Conservation (phyloP, 2,888 invertebrate species). For the Agriopis aurantiaria region DNA sequence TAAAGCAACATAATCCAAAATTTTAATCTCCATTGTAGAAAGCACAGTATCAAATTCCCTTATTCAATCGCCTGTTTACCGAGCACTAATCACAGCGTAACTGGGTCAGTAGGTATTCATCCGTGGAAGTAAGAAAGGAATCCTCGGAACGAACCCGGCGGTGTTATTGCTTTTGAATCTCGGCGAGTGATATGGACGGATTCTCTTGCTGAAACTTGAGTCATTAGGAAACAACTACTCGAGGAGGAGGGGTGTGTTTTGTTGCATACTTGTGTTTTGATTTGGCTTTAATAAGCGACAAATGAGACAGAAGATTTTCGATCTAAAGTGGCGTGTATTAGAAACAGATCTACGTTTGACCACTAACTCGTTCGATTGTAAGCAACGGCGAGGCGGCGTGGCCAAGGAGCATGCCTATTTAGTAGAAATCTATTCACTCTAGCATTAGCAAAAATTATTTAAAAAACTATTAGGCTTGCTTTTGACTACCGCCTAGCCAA, state of each 20-base stretch:
- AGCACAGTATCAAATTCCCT: constrained; percentile 2
- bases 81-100: constrained; percentile 30
- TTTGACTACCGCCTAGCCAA: too few species aligned
- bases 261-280: constrained; percentile 9
- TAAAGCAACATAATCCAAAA: too few species aligned
- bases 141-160: constrained; percentile 23
- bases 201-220: constrained; percentile 38
- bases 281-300: neutral
- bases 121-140: constrained; percentile 41
- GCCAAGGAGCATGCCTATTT: too few species aligned
- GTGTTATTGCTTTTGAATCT: constrained; percentile 53
- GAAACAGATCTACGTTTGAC: too few species aligned
- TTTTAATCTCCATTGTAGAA: neutral
- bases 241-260: constrained; percentile 13
- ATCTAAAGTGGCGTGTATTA: too few species aligned
- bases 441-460: too few species aligned
- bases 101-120: constrained; percentile 44
- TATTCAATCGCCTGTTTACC: constrained; percentile 13
- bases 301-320: too few species aligned
- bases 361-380: too few species aligned
- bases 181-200: constrained; percentile 22
- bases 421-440: too few species aligned
- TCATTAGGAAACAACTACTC: constrained; percentile 39
- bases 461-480: too few species aligned
- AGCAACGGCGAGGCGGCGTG: too few species aligned